Conservation (phyloP, 2,888 invertebrate genomes). For the Hirtodrosophila trivittata region DNA sequence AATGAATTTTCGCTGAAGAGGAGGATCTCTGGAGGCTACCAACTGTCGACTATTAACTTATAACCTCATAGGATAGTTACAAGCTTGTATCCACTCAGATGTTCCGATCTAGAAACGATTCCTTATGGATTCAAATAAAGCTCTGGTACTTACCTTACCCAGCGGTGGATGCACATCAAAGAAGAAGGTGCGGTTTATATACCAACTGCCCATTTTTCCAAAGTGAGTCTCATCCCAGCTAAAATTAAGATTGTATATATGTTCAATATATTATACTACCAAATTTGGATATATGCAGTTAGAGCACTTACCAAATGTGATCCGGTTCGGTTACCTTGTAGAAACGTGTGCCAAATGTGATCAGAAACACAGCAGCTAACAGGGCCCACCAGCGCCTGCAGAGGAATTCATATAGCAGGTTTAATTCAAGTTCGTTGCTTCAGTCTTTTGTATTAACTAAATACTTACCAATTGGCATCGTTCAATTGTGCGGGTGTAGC, state of each 20-base stretch:
- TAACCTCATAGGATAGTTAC: too few species aligned
- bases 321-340: constrained; percentile 95
- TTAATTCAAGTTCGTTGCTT: constrained; percentile 47
- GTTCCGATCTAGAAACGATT: too few species aligned
- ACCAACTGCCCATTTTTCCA: constrained; percentile 98
- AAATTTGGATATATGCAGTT: background rate
- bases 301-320: constrained; percentile 93
- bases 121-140: too few species aligned
- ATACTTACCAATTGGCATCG: constrained; percentile 48
- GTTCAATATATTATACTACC: background rate
- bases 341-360: constrained; percentile 91
- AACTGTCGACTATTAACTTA: too few species aligned
- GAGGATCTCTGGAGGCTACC: too few species aligned
- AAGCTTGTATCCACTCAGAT: too few species aligned
- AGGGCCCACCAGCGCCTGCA: constrained; percentile 87
- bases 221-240: constrained; percentile 99
- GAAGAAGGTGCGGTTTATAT: constrained; percentile 98
- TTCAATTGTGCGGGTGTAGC: background rate
- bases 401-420: background rate
- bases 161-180: constrained; percentile 99
- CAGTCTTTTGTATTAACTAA: constrained; percentile 56
- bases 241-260: constrained; percentile 63
- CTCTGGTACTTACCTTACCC: constrained; percentile 89
- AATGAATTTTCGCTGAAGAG: too few species aligned
- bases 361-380: constrained; percentile 87